phyloP scores from a whole-genome alignment of 2,888 invertebrate genomes.

The Leptogaster cylindrica region DNA sequence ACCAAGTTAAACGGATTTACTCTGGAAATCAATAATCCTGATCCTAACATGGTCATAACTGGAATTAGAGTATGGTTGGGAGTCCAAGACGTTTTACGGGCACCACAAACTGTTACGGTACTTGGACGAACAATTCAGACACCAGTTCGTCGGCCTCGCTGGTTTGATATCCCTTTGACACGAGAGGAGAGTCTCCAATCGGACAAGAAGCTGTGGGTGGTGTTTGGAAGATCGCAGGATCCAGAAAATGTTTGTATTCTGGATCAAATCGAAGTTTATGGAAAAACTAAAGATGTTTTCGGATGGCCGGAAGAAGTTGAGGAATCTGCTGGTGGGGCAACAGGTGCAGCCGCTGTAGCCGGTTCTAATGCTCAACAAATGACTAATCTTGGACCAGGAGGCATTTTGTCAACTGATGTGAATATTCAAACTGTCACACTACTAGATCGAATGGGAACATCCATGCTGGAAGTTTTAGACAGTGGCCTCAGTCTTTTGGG shows the following conservation, averaged over 20 bases:
- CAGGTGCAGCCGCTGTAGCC: constrained; percentile 56
- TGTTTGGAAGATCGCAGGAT: constrained; percentile 85
- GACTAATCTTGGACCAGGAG: constrained; percentile 23
- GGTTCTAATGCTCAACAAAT: constrained; percentile 36
- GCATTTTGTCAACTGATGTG: constrained; percentile 46
- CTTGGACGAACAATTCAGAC: constrained; percentile 75
- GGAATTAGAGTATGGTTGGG: constrained; percentile 88
- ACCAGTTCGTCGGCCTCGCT: constrained; percentile 77
- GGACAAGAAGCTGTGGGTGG: constrained; percentile 86
- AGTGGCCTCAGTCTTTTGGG: constrained; percentile 70
- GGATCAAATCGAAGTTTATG: constrained; percentile 93
- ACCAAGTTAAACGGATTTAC: constrained; percentile 89
- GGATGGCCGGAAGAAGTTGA: constrained; percentile 97
- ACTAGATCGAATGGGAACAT: constrained; percentile 68
- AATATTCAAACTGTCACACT: constrained; percentile 56
- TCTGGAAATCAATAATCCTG: constrained; percentile 86
- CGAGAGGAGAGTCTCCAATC: constrained; percentile 91
- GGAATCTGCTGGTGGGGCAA: constrained; percentile 66
- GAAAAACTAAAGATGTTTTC: constrained; percentile 93
- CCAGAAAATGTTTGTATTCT: constrained; percentile 89
- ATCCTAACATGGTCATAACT: constrained; percentile 86
- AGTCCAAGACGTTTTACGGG: constrained; percentile 59
- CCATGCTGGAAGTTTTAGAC: constrained; percentile 76
- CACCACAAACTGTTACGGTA: constrained; percentile 57
- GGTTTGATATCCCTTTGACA: constrained; percentile 95